Base-by-base conservation (phyloP, 1,140 invertebrate species). In the Mycetomoellerius zeteki region DNA sequence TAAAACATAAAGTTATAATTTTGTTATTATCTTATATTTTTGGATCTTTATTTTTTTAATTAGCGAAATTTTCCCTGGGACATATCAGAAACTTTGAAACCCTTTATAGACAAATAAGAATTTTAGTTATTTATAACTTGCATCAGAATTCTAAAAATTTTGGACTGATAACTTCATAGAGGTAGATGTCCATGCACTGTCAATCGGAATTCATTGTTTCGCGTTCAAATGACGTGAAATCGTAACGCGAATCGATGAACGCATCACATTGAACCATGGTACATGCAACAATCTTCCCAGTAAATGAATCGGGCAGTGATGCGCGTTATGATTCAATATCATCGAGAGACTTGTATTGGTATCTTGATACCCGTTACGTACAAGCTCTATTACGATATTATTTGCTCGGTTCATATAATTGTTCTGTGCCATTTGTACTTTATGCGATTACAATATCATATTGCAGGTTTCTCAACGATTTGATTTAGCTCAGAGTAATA, bases 171-270 rank as follows among this genome's bases (percentile, higher is more conserved):
- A 56, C 50, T 16, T 56, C 5, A 56, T n/a, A 73, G 30, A 73
- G 30, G 50, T n/a, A 47, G n/a, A 80, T 52, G 62, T 50, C 67
- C 50, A 73, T 72, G 37, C 33, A 21, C 19, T 58, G 33, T 82
- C 67, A 24, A 27, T n/a, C 43, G 33, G 56, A 75, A 62, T 62
- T 84, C 33, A 82, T 16, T 58, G 54, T 73, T 73, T 24, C 54
- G 21, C 37, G n/a, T 62, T 30, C 54, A 60, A 84, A 84, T 84
- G 69, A 62, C 54, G 19, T 60, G 67, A 54, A 73, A 73, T 50
- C 54, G 54, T 82, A 24, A 54, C 37, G 37, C 69, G 80, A 75
- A 84, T 84, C 80, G 24, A 84, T 84, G 58, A 75, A 75, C 33
- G 37, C 43, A 27, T 5, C 33, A 16, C 10, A 24, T 60, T 30